Evolutionary conservation across 2,113 vertebrate genomes (phyloP).

Genomic region (Mesoclemmys tuberculata): DNA sequence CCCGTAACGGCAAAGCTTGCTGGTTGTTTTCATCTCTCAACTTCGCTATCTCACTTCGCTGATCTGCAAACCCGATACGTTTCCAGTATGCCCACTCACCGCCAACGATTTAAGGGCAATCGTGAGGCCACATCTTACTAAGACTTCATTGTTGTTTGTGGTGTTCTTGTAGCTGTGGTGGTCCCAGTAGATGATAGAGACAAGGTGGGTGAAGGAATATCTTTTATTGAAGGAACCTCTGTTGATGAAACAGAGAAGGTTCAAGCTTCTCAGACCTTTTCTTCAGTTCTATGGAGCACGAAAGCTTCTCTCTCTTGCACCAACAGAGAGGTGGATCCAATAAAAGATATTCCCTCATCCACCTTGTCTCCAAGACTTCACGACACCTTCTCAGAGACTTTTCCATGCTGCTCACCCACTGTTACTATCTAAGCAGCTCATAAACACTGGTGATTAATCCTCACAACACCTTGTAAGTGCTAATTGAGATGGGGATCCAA

Average conservation of each 20-base stretch:
- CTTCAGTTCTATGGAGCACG: background rate
- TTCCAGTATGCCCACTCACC: constrained; percentile 28
- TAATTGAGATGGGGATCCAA: background rate
- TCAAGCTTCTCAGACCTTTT: background rate
- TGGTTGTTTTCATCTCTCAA: background rate
- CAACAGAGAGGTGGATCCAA: background rate
- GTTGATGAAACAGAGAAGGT: background rate
- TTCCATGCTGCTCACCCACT: background rate
- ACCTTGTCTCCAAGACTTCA: background rate
- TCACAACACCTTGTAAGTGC: background rate
- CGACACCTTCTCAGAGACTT: background rate
- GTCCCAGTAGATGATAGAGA: background rate
- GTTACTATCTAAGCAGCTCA: background rate
- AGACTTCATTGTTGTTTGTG: background rate
- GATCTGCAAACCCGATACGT: constrained; percentile 56
- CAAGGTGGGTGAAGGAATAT: background rate
- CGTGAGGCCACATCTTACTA: background rate
- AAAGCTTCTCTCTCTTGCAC: background rate
- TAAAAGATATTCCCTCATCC: background rate
- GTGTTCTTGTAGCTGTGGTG: background rate
- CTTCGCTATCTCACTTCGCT: constrained; percentile 33
- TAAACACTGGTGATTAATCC: background rate
- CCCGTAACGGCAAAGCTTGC: background rate
- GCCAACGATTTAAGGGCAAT: background rate
- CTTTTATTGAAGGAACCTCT: background rate